Evolutionary conservation across 2,113 vertebrate species (phyloP).

Genomic region (Pterophyllum scalare): DNA sequence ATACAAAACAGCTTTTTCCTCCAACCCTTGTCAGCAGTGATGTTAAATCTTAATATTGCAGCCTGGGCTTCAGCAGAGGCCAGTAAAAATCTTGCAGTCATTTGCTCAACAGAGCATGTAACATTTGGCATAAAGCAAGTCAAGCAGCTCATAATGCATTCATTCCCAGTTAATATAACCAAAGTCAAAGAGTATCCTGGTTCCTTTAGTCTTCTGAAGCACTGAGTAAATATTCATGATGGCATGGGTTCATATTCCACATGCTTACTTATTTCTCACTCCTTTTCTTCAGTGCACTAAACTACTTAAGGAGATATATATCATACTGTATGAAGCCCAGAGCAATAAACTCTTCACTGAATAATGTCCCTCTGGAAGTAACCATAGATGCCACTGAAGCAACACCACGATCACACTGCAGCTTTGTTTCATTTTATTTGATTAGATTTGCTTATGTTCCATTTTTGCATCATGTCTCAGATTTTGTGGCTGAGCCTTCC

Average conservation of each 20-base stretch:
- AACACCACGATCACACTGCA: slow-evolving; percentile 29
- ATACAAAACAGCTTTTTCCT: slow-evolving; percentile 70
- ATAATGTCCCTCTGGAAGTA: slow-evolving; percentile 28
- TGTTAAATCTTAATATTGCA: slow-evolving; percentile 70
- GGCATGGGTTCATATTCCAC: slow-evolving; percentile 50
- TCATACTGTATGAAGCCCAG: slow-evolving; percentile 23
- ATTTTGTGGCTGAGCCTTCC: slow-evolving; percentile 53
- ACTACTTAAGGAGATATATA: slow-evolving; percentile 33
- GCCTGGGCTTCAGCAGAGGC: slow-evolving; percentile 29
- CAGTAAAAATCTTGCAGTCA: slow-evolving; percentile 46
- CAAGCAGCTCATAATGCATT: slow-evolving; percentile 56
- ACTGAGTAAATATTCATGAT: slow-evolving; percentile 59
- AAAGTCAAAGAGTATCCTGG: slow-evolving; percentile 37
- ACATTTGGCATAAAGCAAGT: slow-evolving; percentile 59
- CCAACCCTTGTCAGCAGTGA: slow-evolving; percentile 62
- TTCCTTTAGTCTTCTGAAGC: slow-evolving; percentile 42
- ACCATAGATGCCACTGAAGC: slow-evolving; percentile 32
- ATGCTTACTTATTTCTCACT: slow-evolving; percentile 24
- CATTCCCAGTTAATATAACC: slow-evolving; percentile 55
- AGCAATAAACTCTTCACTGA: slow-evolving; percentile 39
- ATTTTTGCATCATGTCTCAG: slow-evolving; percentile 51
- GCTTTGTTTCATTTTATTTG: slow-evolving; percentile 47
- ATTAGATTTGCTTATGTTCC: slow-evolving; percentile 56
- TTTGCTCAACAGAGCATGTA: slow-evolving; percentile 65
- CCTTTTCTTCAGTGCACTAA: slow-evolving; percentile 13